Base-by-base conservation (phyloP, 2,797 vertebrate species). In the Intellagama lesueurii region DNA sequence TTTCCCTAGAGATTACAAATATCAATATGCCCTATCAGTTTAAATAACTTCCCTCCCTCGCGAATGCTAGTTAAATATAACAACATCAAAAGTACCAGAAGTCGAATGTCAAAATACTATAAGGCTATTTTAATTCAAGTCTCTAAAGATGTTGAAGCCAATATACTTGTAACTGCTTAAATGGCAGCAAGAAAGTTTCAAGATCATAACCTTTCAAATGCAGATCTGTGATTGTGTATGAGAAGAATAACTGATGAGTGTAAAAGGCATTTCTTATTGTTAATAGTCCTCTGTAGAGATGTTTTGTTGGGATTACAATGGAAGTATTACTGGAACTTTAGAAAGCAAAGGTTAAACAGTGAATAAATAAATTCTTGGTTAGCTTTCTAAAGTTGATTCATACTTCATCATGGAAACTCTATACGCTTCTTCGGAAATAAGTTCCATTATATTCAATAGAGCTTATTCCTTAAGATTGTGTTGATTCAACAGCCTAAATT, bases 111-210 rank as follows among this genome's bases (percentile, higher is more conserved):
- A 84, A 12, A 64, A 9, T 87, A 0, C 70, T 88, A 60, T 52
- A 49, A 16, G 88, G 19, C 4, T 84, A 30, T 91, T 91, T 64
- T 87, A 88, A 35, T 49, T 16, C 3, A 1, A 56, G 19, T 76
- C 89, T 93, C 88, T 86, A 88, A 85, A 24, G 11, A 17, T 1
- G 52, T 47, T 9, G 1, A 87, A 91, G 30, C 47, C 0, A 81
- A 66, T 14, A 11, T 22, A 85, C 0, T 66, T 76, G 70, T 14
- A 87, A 12, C 2, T 83, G 75, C 1, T 80, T 79, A 92, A 90
- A 91, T 88, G 90, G 79, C 90, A 88, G 47, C 89, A 0, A 9
- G 88, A 5, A 77, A 3, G 72, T 91, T 91, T 91, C 32, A 73
- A 49, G 2, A 87, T 88, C 0, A 66, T 73, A 89, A 83, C 77